Base-by-base conservation (phyloP, 2,888 invertebrate species). In the Cheilosia grossa region DNA sequence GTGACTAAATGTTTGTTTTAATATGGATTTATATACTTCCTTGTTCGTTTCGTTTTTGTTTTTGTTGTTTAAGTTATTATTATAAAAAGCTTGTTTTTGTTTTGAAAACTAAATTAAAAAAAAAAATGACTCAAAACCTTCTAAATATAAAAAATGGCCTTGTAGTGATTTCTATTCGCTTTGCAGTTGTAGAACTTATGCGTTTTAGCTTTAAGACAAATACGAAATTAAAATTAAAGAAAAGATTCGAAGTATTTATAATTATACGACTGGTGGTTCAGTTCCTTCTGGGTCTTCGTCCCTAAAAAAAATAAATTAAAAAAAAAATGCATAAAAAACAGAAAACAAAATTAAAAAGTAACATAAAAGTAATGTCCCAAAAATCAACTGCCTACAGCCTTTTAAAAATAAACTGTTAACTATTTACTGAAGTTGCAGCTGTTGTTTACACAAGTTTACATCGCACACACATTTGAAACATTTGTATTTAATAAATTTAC, bases 241-340 rank as follows among this genome's bases (percentile, higher is more conserved):
- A 77, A 70, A 53, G 40, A 67, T 67, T 73, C 72, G 69, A 79
- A 72, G 56, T 51, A 37, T 73, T 47, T 44, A 33, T 42, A 59
- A 30, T 89, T 91, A 92, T 88, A 91, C 91, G 88, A 91, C 91
- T 89, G 91, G 92, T 87, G 91, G 91, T 88, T 92, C 92, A 87
- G 91, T 90, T 87, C 91, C 92, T 72, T 91, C 91, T 72, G 87
- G 88, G 61, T 89, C 88, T 66, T 90, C 90, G 75, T 90, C 89
- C 42, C 79, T 78, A 77, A 66, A 70, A 66, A 66, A 78, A 69
- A 21, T 47, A 66, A 85, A 75, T 56, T n/a, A n/a, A 27, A 63
- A 74, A 54, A 47, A 33, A 21, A 21, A 54, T 64, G 53, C 53
- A 63, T 53, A 72, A 63, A 67, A 27, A 82, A 77, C 47, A 21